These are phyloP conservation scores for Heliconius eleuchia DNA, from an alignment of 1,140 invertebrate species.

Conservation along the genomic window DNA sequence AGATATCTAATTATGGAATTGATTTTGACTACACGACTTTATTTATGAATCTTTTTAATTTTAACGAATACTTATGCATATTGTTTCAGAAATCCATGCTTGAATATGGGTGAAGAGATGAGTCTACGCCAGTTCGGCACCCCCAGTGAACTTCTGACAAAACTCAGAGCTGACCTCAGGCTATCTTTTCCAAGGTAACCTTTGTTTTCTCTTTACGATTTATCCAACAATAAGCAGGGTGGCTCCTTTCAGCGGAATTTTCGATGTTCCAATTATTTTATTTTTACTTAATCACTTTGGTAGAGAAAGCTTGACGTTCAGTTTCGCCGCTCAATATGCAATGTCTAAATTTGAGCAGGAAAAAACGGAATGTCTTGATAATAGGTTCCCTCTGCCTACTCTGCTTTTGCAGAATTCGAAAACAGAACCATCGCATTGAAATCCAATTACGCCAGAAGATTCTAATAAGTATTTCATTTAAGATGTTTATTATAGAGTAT, in stretches of 20 bases:
- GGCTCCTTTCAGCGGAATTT: too few relatives aligned
- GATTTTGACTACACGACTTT: neutral
- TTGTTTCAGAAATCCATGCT: slow-evolving; percentile 66
- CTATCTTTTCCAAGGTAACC: slow-evolving; percentile 92
- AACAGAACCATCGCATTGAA: too few relatives aligned
- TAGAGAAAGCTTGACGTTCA: too few relatives aligned
- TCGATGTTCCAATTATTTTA: too few relatives aligned
- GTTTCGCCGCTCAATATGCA: neutral
- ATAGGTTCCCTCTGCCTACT: too few relatives aligned
- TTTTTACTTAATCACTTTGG: too few relatives aligned
- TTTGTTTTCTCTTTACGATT: neutral
- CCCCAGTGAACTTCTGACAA: slow-evolving; percentile 93
- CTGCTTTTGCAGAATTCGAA: too few relatives aligned
- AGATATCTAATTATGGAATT: too few relatives aligned
- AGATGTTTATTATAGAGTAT: neutral
- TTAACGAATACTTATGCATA: neutral
- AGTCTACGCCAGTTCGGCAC: slow-evolving; percentile 92
- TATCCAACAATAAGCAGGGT: too few relatives aligned
- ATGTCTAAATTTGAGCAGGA: neutral
- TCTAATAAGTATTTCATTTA: too few relatives aligned
- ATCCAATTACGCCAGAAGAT: too few relatives aligned
- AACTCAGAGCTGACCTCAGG: slow-evolving; percentile 91
- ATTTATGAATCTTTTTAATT: neutral
- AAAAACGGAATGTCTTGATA: too few relatives aligned
- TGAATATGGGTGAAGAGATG: slow-evolving; percentile 87